These are phyloP conservation scores for Hassar affinis DNA, from an alignment of 2,113 vertebrate species.

Conservation along the genomic window DNA sequence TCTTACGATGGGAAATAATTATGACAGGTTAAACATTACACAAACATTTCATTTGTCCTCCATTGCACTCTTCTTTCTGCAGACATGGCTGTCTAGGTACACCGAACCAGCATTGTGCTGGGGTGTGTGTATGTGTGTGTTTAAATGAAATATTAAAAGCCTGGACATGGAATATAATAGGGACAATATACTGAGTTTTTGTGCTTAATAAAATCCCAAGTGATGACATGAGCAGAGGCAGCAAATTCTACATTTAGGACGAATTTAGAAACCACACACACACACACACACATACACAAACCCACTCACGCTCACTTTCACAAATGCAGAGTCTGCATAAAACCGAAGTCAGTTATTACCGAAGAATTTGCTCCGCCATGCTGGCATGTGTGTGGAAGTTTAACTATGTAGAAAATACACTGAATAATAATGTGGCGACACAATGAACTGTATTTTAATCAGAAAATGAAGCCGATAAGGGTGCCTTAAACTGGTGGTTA, in stretches of 20 bases:
- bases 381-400: not conserved
- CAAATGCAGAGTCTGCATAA: not conserved
- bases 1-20: not conserved
- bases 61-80: slow-evolving; percentile 11
- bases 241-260: slow-evolving; percentile 33
- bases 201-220: slow-evolving; percentile 56
- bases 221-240: slow-evolving; percentile 43
- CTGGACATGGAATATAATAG: slow-evolving; percentile 34
- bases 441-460: not conserved
- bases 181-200: slow-evolving; percentile 40
- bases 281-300: slow-evolving; percentile 16
- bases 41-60: not conserved
- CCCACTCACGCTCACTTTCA: slow-evolving; percentile 1
- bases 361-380: not conserved
- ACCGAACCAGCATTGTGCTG: too few species aligned
- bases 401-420: not conserved
- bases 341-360: not conserved
- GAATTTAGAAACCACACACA: slow-evolving; percentile 11
- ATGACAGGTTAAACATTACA: not conserved
- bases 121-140: not conserved
- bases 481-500: not conserved
- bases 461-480: not conserved
- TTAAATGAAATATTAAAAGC: slow-evolving; percentile 30
- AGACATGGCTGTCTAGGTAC: not conserved
- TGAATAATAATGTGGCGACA: not conserved